These are phyloP conservation scores for Rhinophrynus dorsalis DNA, from an alignment of 2,797 vertebrate species.

Conservation along the genomic window DNA sequence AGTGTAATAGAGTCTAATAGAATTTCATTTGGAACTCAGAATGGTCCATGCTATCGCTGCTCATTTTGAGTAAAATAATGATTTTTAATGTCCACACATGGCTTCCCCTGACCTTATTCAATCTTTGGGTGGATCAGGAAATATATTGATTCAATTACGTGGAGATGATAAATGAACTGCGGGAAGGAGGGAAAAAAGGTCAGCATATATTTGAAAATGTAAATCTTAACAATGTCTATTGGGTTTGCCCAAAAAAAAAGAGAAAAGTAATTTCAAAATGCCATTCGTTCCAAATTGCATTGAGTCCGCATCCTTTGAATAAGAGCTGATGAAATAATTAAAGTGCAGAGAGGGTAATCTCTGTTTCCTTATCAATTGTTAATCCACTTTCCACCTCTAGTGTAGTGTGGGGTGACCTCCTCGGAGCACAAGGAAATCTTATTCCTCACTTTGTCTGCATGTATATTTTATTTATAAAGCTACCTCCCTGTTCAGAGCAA, in stretches of 20 bases:
- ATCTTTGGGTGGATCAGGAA: conserved; percentile 98
- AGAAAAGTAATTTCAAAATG: conserved; percentile 93
- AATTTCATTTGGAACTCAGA: conserved; percentile 99
- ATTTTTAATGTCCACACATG: conserved; percentile 99
- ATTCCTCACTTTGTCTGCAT: conserved; percentile 1
- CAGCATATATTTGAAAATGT: conserved; percentile 99
- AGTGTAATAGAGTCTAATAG: conserved; percentile 99
- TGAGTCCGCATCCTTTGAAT: conserved; percentile 70
- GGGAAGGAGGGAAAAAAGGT: conserved; percentile 92
- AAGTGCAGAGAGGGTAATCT: conserved; percentile 68
- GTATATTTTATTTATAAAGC: conserved; percentile 1
- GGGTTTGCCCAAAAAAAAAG: conserved; percentile 77
- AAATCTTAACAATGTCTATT: conserved; percentile 99
- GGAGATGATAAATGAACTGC: conserved; percentile 96
- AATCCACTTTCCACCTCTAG: conserved; percentile 59
- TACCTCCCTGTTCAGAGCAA: too few relatives aligned
- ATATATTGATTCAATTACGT: conserved; percentile 99
- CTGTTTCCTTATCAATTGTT: conserved; percentile 63
- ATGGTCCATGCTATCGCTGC: conserved; percentile 91
- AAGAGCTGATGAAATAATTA: conserved; percentile 76
- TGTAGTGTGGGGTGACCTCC: conserved; percentile 56
- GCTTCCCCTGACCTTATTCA: conserved; percentile 99
- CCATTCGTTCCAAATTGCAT: conserved; percentile 88
- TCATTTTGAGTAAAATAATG: conserved; percentile 99
- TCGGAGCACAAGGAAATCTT: too few relatives aligned